Conservation (phyloP, 2,113 vertebrate species). For the Zapus hudsonius region DNA sequence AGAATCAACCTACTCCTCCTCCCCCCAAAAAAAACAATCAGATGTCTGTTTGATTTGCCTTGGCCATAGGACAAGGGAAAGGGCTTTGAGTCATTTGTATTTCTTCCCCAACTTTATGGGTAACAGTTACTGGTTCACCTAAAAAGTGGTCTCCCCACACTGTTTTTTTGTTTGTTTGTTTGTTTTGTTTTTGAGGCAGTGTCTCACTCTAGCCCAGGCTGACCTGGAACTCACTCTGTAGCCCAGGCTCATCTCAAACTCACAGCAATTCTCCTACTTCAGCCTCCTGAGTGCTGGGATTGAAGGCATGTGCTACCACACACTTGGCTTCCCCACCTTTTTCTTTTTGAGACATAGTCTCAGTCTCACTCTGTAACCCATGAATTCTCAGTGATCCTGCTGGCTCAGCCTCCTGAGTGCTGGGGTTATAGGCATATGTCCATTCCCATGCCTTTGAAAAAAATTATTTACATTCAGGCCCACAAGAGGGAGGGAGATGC, state of each 20-base stretch:
- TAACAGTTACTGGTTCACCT: not conserved
- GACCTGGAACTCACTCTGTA: too few species aligned
- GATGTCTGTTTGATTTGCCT: not conserved
- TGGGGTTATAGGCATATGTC: too few species aligned
- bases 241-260: not conserved
- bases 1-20: not conserved
- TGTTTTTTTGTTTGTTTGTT: too few species aligned
- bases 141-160: not conserved
- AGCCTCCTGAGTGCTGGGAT: not conserved
- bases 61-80: fast-evolving
- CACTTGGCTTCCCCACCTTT: too few species aligned
- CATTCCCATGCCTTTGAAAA: too few species aligned
- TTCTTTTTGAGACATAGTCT: too few species aligned
- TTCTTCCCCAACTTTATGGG: not conserved
- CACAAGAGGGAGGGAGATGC: too few species aligned
- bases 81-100: not conserved
- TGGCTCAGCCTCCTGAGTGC: too few species aligned
- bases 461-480: too few species aligned
- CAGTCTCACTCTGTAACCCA: too few species aligned
- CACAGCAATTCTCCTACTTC: not conserved
- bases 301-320: too few species aligned
- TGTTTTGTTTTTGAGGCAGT: not conserved
- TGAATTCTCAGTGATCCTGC: too few species aligned
- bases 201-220: not conserved
- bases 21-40: not conserved